Evolutionary conservation across 2,113 vertebrate species (phyloP).

Genomic region (Grammomys surdaster): DNA sequence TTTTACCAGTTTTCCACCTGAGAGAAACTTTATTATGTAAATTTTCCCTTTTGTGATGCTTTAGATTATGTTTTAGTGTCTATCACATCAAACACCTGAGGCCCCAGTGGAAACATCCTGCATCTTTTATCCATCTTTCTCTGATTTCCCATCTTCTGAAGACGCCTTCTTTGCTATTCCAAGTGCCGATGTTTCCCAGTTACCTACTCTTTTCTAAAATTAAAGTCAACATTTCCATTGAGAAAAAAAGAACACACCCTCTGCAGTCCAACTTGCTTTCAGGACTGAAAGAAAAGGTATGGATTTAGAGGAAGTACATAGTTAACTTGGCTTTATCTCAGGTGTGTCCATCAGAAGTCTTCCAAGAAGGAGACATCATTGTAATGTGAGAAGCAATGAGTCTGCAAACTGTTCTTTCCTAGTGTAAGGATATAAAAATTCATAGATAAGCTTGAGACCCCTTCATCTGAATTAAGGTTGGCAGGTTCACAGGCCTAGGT

Average conservation of each 20-base stretch:
- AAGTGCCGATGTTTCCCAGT: background rate
- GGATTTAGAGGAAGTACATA: background rate
- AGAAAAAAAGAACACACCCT: background rate
- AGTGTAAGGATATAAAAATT: too few species aligned
- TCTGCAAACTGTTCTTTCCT: conserved; percentile 14
- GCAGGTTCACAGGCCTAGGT: too few species aligned
- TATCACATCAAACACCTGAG: background rate
- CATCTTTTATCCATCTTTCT: background rate
- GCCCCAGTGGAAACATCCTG: background rate
- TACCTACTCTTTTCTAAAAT: background rate
- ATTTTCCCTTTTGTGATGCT: background rate
- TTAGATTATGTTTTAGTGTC: background rate
- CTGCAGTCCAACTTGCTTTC: background rate
- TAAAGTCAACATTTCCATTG: background rate
- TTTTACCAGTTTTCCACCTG: background rate
- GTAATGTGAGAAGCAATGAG: background rate
- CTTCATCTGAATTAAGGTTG: too few species aligned
- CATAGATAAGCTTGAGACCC: too few species aligned
- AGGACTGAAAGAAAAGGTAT: background rate
- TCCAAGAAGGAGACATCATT: background rate
- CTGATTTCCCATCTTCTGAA: background rate
- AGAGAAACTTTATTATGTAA: conserved; percentile 34
- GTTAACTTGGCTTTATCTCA: background rate
- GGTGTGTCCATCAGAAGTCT: background rate
- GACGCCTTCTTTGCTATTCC: background rate